Conservation (phyloP, 1,140 invertebrate genomes). For the Dendrolimus punctatus region DNA sequence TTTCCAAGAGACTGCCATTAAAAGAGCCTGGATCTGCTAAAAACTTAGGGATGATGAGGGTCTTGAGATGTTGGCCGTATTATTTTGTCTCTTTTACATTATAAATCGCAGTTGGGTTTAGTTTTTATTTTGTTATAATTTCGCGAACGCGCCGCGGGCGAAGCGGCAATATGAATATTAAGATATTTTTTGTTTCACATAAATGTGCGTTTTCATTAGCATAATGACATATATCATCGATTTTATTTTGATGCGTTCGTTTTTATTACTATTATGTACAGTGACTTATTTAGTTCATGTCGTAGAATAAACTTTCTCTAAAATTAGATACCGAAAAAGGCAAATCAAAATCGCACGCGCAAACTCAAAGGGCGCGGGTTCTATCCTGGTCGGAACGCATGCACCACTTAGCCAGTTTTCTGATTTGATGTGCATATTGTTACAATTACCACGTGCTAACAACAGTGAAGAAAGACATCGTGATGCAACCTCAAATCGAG, state of each 20-base stretch:
- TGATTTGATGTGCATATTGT: no score
- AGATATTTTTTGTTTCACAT: conserved; percentile 39
- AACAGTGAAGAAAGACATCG: no score
- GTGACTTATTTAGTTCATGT: neutral
- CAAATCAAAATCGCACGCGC: no score
- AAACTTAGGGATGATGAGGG: conserved; percentile 3
- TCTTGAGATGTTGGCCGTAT: conserved; percentile 13
- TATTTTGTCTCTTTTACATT: conserved; percentile 44
- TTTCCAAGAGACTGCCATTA: conserved; percentile 19
- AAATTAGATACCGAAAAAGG: no score
- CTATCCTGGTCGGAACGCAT: no score
- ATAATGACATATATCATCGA: no score
- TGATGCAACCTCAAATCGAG: no score
- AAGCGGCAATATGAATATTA: conserved; percentile 57
- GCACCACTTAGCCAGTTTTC: no score
- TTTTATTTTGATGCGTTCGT: neutral
- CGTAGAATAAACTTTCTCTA: no score
- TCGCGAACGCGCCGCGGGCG: conserved; percentile 52
- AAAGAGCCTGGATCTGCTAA: conserved; percentile 7
- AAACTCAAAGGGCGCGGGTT: no score
- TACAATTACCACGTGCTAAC: no score
- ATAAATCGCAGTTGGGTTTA: conserved; percentile 45
- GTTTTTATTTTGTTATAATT: conserved; percentile 69
- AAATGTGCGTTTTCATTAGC: conserved; percentile 27
- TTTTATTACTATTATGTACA: neutral